Evolutionary conservation across 2,113 vertebrate genomes (phyloP).

Genomic region (Physeter macrocephalus): DNA sequence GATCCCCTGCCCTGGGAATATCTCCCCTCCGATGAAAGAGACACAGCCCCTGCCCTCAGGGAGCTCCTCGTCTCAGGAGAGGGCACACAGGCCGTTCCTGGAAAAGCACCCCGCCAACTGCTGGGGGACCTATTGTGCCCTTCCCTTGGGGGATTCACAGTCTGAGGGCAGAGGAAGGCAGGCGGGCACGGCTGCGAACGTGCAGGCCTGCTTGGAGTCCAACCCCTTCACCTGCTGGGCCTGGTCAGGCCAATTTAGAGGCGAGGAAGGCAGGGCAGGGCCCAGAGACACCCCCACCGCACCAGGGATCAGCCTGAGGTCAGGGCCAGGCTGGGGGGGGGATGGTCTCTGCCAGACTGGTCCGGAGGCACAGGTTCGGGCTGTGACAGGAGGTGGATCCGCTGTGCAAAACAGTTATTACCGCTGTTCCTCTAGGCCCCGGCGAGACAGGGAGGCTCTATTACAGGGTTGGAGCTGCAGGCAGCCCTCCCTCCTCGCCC

Average conservation of each 20-base stretch:
- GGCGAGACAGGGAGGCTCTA: conserved; percentile 11
- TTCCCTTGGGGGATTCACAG: not conserved
- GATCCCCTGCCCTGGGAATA: not conserved
- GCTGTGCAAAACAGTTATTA: conserved; percentile 49
- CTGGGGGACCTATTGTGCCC: not conserved
- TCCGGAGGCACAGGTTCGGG: not conserved
- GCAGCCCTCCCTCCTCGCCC: not conserved
- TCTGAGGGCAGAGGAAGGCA: not conserved
- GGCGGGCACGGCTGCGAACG: not conserved
- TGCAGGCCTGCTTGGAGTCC: not conserved
- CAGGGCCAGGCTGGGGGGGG: not conserved
- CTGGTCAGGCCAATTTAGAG: not conserved
- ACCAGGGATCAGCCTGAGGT: not conserved
- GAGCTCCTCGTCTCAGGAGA: not conserved
- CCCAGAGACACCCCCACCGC: not conserved
- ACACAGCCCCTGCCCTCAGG: not conserved
- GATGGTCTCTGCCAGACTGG: not conserved
- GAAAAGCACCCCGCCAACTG: not conserved
- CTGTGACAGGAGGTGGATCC: not conserved
- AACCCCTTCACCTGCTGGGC: not conserved
- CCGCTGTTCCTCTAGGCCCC: accelerated
- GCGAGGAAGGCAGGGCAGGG: not conserved
- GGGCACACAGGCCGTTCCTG: not conserved
- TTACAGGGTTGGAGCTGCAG: conserved; percentile 7
- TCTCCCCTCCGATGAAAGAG: not conserved